A percentile compares a stretch with the other conserved stretches of the same genome.
Evolutionary conservation across 2,888 invertebrate species (phyloP).

Genomic region (Amphimallon solstitiale): DNA sequence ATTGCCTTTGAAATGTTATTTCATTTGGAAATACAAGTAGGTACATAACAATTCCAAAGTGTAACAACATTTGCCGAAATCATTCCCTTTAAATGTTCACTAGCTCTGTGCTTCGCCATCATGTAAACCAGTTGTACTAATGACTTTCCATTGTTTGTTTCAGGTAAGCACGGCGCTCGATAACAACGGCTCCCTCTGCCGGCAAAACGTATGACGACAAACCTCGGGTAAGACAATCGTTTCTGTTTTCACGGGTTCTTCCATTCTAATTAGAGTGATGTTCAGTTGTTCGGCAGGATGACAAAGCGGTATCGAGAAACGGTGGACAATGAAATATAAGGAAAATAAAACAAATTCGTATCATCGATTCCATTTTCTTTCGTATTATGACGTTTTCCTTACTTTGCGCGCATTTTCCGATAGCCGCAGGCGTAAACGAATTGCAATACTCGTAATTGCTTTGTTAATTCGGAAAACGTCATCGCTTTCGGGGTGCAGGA

Average conservation of each 20-base stretch:
- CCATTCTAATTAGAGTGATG: conserved; percentile 21
- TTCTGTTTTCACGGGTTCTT: conserved; percentile 14
- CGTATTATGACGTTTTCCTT: background rate
- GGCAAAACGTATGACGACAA: conserved; percentile 15
- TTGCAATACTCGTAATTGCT: conserved; percentile 37
- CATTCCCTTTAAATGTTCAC: conserved; percentile 25
- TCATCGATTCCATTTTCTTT: background rate
- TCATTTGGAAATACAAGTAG: too few species aligned
- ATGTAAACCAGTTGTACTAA: conserved; percentile 32
- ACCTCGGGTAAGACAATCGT: background rate
- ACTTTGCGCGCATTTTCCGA: background rate
- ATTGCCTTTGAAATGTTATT: too few species aligned
- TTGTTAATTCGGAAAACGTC: conserved; percentile 37
- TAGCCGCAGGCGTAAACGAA: conserved; percentile 9
- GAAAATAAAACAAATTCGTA: conserved; percentile 7
- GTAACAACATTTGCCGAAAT: conserved; percentile 33
- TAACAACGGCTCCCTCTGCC: conserved; percentile 9
- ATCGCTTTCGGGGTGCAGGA: background rate
- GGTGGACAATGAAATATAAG: background rate
- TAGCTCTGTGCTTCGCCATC: conserved; percentile 8
- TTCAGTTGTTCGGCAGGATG: conserved; percentile 10
- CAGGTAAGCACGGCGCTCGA: conserved; percentile 19
- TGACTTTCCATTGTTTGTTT: conserved; percentile 30
- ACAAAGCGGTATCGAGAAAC: background rate
- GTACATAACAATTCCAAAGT: conserved; percentile 17